Evolutionary conservation across 2,888 invertebrate genomes (phyloP).

Genomic region (Philaethria dido): DNA sequence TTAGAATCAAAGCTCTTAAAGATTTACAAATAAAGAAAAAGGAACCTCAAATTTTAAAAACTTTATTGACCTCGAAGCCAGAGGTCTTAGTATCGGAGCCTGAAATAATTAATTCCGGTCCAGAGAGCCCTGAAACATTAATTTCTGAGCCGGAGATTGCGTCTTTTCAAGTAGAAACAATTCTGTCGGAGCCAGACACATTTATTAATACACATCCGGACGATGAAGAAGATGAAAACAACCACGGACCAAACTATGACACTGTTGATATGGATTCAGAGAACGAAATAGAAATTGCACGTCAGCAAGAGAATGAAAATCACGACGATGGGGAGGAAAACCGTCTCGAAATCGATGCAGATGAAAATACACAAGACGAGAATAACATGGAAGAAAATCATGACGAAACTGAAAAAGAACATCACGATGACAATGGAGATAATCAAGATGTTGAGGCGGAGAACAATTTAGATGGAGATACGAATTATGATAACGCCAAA

Average conservation of each 20-base stretch:
- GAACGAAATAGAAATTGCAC: conserved; percentile 78
- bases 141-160: conserved; percentile 81
- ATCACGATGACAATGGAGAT: conserved; percentile 56
- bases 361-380: conserved; percentile 52
- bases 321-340: conserved; percentile 52
- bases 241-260: conserved; percentile 71
- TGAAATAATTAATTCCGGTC: conserved; percentile 78
- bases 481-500: conserved; percentile 48
- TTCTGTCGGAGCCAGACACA: conserved; percentile 74
- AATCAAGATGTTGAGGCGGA: conserved; percentile 51
- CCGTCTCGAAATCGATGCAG: conserved; percentile 53
- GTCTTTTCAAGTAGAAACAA: conserved; percentile 79
- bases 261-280: conserved; percentile 81
- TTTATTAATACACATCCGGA: conserved; percentile 60
- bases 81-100: conserved; percentile 78
- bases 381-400: conserved; percentile 55
- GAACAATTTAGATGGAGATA: conserved; percentile 53
- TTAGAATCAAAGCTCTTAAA: conserved; percentile 79
- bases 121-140: conserved; percentile 79
- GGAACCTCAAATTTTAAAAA: conserved; percentile 80
- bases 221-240: conserved; percentile 58
- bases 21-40: conserved; percentile 80
- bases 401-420: conserved; percentile 49
- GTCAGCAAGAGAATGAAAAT: conserved; percentile 60
- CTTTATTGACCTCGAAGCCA: conserved; percentile 74